These are phyloP conservation scores for Carcinoscorpius rotundicauda DNA, from an alignment of 1,140 invertebrate species.

Conservation along the genomic window DNA sequence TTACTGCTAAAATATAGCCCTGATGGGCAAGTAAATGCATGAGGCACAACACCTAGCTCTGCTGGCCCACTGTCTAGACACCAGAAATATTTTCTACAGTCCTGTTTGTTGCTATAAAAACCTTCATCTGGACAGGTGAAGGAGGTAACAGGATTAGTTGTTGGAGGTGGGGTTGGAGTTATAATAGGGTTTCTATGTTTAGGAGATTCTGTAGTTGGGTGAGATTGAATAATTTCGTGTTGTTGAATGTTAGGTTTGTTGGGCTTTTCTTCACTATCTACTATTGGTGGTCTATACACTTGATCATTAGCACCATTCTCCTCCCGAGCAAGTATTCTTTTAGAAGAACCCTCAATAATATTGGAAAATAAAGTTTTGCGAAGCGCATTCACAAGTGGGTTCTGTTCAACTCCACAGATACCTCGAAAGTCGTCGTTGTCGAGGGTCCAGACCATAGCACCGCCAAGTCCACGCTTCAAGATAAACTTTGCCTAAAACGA, in stretches of 20 bases:
- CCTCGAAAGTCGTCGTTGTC: slow-evolving; percentile 79
- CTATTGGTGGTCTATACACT: background rate
- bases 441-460: slow-evolving; percentile 88
- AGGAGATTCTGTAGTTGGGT: slow-evolving; percentile 1
- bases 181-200: slow-evolving; percentile 30
- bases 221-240: background rate
- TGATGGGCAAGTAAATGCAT: slow-evolving; percentile 86
- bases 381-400: slow-evolving; percentile 20
- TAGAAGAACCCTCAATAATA: slow-evolving; percentile 1
- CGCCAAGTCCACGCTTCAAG: slow-evolving; percentile 68
- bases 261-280: background rate
- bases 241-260: background rate
- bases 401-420: slow-evolving; percentile 20
- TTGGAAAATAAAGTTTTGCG: slow-evolving; percentile 8
- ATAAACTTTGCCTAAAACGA: slow-evolving; percentile 55
- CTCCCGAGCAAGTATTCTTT: background rate
- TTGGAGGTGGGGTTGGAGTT: slow-evolving; percentile 75
- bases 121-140: slow-evolving; percentile 89
- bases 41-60: slow-evolving; percentile 75
- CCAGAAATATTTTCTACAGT: slow-evolving; percentile 93
- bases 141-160: slow-evolving; percentile 72
- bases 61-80: slow-evolving; percentile 79
- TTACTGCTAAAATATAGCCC: slow-evolving; percentile 80
- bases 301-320: slow-evolving; percentile 7
- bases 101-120: slow-evolving; percentile 81